Base-by-base conservation (phyloP, 2,888 invertebrate genomes). In the Ichneumoninae sp. region DNA sequence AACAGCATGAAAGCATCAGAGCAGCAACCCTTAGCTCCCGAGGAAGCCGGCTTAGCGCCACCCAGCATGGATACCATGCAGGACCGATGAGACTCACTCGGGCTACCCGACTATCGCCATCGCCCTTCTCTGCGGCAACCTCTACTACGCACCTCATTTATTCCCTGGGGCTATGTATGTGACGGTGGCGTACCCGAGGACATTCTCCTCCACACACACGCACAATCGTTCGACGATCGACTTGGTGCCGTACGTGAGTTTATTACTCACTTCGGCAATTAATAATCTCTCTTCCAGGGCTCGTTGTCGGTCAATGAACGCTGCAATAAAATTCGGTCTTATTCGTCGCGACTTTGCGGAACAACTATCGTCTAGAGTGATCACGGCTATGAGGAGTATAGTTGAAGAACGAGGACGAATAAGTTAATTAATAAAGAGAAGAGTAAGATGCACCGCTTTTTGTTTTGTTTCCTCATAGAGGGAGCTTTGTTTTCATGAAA, bases 1-100 rank as follows among this genome's bases (percentile, higher is more conserved):
- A 74, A 84, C 68, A 47, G 72, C 80, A 72, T 80, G 80, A 82
- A 79, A 82, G 75, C 82, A 54, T 33, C 62, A 1, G 30, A 74
- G 62, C 80, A 78, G 80, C 86, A 86, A 87, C 87, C 88, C 88
- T 87, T 86, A 79, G 86, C 77, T 84, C 57, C 86, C 79, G 86
- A 89, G 88, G 87, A 90, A 89, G 85, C 89, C 88, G 88, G 89
- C 90, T 92, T 89, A 90, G 89, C 89, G 90, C 90, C 90, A 90
- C 87, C 88, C 89, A 82, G 54, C 81, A 72, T 72, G 80, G 78
- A 86, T 66, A 70, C 80, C 66, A 44, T 66, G 44, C 33, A 80
- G 69, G 26, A 78, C 80, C 65, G 70, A 80, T 80, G 71, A 81
- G 72, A 84, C 75, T 50, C 76, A 54, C 76, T 65, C 68, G 76